Evolutionary conservation across 30 jellyfish, hydroid and myxozoan genomes (phyloP), one percentile per base, ranked within the genome.

Genomic region (Pseudorhiza aurosa): DNA sequence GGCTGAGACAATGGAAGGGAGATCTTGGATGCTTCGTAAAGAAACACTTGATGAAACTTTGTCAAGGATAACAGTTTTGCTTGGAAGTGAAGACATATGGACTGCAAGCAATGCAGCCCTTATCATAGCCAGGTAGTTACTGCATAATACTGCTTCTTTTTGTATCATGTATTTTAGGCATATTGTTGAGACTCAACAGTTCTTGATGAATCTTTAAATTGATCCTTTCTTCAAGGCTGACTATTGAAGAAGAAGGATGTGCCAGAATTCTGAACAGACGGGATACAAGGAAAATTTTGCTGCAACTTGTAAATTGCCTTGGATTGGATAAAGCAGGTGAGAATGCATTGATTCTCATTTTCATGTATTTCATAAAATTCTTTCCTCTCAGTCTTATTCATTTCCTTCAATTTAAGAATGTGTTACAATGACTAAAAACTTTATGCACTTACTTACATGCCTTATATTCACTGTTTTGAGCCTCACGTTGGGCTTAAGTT

Each of bases 231-330:
- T 63, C 27, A 63, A 93, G 99, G 84, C 30, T 93, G 63, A 80
- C 97, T 8, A 74, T 81, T 15, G 96, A 81, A 36, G 99, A 93
- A 73, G 99, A 93, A 56, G 99, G 99, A 10, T 93, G 99, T 44
- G 99, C 99, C 8, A 60, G 99, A 29, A 86, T 93, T 32, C 56
- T 93, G 73, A 93, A 93, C 65, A 31, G 91, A 25, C 40, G 91
- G 19, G 83, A 72, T 71, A 70, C 94, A 59, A 78, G 85, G 50
- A 86, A 74, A 72, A 26, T 84, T 7, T 72, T 93, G 35, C 65
- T 85, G 44, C 85, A 37, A 27, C 88, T 85, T 24, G 85, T 92
- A 5, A 51, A 59, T 22, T 94, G 94, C n/a, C 93, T 92, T 43
- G 93, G 88, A 1, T 45, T 40, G 2, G 95, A 79, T 40, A 82